These are phyloP conservation scores for Phymastichus coffea DNA, from an alignment of 1,140 invertebrate genomes.

Conservation along the genomic window DNA sequence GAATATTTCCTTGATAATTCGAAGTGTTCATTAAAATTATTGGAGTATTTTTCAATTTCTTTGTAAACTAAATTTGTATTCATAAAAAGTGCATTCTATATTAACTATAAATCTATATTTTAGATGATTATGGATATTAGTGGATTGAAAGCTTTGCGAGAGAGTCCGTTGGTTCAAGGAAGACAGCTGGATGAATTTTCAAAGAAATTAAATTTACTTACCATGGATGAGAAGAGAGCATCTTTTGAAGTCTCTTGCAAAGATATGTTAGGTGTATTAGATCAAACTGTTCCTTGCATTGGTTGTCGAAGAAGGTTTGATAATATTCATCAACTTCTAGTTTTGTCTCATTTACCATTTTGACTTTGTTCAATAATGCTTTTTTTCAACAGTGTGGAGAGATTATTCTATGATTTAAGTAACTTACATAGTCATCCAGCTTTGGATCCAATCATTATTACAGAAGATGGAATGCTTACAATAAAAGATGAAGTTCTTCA, in stretches of 20 bases:
- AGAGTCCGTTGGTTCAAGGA: constrained; percentile 72
- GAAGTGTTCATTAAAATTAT: too few species aligned
- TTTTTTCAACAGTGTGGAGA: constrained; percentile 73
- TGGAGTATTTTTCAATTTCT: too few species aligned
- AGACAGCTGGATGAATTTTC: constrained; percentile 82
- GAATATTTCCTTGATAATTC: too few species aligned
- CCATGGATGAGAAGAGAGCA: constrained; percentile 72
- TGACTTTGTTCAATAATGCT: constrained; percentile 4
- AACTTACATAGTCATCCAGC: constrained; percentile 75
- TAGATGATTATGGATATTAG: constrained; percentile 92
- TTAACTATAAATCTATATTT: too few species aligned
- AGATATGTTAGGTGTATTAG: constrained; percentile 78
- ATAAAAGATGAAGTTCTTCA: constrained; percentile 75
- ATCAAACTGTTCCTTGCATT: constrained; percentile 88
- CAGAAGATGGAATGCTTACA: constrained; percentile 70
- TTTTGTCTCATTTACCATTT: constrained; percentile 9
- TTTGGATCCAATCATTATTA: constrained; percentile 76
- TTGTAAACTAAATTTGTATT: too few species aligned
- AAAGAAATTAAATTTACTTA: constrained; percentile 76
- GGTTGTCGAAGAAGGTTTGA: constrained; percentile 83
- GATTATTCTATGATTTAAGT: constrained; percentile 79
- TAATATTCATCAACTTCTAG: not conserved
- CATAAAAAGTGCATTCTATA: too few species aligned
- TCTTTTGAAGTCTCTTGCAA: constrained; percentile 81
- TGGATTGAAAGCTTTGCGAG: constrained; percentile 76